phyloP scores from a whole-genome alignment of 1,140 invertebrate species.

The Pinna nobilis region DNA sequence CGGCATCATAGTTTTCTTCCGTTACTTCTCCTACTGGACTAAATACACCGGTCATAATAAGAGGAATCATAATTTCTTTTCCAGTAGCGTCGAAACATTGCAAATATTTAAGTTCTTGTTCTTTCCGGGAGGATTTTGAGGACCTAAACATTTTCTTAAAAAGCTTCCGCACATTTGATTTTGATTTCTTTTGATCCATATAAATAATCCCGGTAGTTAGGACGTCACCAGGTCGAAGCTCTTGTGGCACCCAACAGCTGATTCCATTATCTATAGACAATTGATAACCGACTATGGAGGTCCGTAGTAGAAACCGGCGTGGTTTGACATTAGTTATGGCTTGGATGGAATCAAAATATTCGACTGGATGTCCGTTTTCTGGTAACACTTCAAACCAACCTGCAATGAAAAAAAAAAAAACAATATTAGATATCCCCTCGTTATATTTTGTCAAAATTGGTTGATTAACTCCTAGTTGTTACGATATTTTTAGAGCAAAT shows the following conservation, averaged over 20 bases:
- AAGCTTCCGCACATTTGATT: conserved; percentile 52
- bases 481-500: no score
- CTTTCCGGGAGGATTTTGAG: conserved; percentile 52
- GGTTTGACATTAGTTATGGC: conserved; percentile 64
- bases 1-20: conserved; percentile 64
- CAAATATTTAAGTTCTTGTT: conserved; percentile 68
- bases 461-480: no score
- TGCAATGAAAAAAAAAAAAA: conserved; percentile 40
- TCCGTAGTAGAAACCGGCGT: conserved; percentile 63
- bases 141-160: conserved; percentile 63
- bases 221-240: conserved; percentile 64
- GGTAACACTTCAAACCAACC: conserved; percentile 70
- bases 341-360: conserved; percentile 68
- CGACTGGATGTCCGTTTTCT: conserved; percentile 66
- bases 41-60: conserved; percentile 70
- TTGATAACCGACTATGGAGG: conserved; percentile 66
- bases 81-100: conserved; percentile 63
- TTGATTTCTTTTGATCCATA: conserved; percentile 66
- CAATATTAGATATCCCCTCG: no score
- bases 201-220: conserved; percentile 66
- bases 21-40: conserved; percentile 66
- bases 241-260: conserved; percentile 63
- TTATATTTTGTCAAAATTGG: no score
- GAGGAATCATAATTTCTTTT: conserved; percentile 66
- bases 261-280: conserved; percentile 58